Conservation (phyloP, 2,113 vertebrate species). For the Entelurus aequoreus region DNA sequence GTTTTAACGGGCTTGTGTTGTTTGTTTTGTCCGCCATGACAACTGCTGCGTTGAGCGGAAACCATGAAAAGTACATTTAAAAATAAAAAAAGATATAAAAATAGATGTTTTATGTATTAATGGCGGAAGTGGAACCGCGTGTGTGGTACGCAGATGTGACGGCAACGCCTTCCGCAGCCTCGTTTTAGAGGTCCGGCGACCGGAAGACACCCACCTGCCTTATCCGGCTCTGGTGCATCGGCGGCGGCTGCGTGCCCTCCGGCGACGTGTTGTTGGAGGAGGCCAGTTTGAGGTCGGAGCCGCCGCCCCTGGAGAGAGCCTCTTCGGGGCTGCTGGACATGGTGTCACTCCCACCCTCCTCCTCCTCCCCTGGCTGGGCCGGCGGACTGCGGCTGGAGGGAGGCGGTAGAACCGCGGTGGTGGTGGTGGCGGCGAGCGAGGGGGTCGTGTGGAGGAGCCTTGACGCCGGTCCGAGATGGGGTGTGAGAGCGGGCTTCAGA, state of each 20-base stretch:
- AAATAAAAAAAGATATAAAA: too few relatives aligned
- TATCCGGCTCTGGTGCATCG: constrained; percentile 68
- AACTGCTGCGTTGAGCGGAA: constrained; percentile 1
- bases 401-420: constrained; percentile 19
- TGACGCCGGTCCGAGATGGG: constrained; percentile 32
- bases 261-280: constrained; percentile 67
- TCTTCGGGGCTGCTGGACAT: constrained; percentile 67
- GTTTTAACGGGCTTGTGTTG: constrained; percentile 18
- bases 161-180: constrained; percentile 43
- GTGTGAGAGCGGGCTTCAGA: constrained; percentile 42
- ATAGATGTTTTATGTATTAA: too few relatives aligned
- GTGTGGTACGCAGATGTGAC: constrained; percentile 13
- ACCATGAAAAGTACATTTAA: too few relatives aligned
- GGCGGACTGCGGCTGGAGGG: constrained; percentile 25
- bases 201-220: constrained; percentile 70
- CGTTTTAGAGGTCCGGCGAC: constrained; percentile 19
- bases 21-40: constrained; percentile 38
- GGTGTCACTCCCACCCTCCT: constrained; percentile 15
- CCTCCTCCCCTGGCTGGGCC: neutral
- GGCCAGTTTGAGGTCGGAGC: constrained; percentile 69
- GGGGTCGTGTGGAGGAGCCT: neutral
- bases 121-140: too few relatives aligned
- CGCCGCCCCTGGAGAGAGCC: constrained; percentile 63
- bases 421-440: neutral
- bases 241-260: constrained; percentile 60